Conservation (phyloP, 2,797 vertebrate species). For the Schizothorax lantsangensis region DNA sequence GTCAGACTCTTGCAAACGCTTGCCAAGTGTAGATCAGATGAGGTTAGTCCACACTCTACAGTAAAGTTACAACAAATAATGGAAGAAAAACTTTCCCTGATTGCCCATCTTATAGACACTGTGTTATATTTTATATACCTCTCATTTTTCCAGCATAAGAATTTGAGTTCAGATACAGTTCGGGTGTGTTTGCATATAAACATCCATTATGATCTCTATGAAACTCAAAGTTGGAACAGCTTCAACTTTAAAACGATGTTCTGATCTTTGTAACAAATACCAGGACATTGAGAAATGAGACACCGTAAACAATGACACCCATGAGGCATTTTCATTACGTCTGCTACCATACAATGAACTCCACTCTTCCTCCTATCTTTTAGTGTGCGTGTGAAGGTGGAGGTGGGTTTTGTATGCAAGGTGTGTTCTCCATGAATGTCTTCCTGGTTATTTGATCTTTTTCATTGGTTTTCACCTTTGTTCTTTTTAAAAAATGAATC, state of each 20-base stretch:
- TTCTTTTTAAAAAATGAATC: conserved; percentile 12
- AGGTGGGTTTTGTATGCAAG: conserved; percentile 15
- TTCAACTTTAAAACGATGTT: neutral
- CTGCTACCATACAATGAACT: neutral
- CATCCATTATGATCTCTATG: neutral
- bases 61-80: neutral
- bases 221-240: neutral
- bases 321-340: neutral
- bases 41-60: neutral
- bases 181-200: neutral
- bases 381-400: neutral
- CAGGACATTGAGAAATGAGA: neutral
- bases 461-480: conserved; percentile 13
- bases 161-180: neutral
- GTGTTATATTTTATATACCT: neutral
- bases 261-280: conserved; percentile 1
- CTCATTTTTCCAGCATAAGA: neutral
- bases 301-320: conserved; percentile 2
- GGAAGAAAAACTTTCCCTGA: neutral
- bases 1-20: neutral
- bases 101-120: conserved; percentile 4
- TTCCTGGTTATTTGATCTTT: neutral
- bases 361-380: conserved; percentile 21
- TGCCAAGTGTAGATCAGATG: neutral
- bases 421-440: conserved; percentile 25